Conservation (phyloP, 2,888 invertebrate species). For the Agrotis segetum region DNA sequence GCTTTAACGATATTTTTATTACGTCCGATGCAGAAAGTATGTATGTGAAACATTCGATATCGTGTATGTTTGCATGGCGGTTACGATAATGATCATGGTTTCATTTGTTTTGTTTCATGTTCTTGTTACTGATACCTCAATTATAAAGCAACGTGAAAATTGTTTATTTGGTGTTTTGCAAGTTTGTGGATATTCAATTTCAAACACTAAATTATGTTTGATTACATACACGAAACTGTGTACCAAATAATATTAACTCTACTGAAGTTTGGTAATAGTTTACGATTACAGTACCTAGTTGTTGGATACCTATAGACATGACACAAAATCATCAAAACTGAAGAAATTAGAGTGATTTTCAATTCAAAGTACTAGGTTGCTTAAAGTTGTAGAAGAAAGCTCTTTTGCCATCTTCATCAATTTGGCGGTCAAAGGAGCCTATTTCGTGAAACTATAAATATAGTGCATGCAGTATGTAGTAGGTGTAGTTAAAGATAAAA, state of each 20-base stretch:
- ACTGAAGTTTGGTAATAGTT: neutral
- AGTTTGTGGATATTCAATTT: conserved; percentile 15
- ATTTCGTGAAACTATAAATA: too few species aligned
- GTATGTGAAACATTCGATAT: neutral
- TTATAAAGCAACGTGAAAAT: conserved; percentile 10
- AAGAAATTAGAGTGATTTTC: too few species aligned
- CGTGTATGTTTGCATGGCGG: conserved; percentile 20
- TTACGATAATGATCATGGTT: conserved; percentile 13
- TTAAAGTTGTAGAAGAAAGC: too few species aligned
- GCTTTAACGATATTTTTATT: too few species aligned
- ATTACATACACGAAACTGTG: neutral
- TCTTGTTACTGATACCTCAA: conserved; percentile 9
- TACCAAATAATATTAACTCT: neutral
- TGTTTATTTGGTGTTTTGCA: conserved; percentile 22
- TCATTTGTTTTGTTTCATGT: conserved; percentile 31
- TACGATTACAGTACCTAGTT: neutral
- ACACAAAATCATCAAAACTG: too few species aligned
- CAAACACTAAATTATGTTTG: neutral
- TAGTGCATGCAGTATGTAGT: too few species aligned
- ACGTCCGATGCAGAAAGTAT: neutral
- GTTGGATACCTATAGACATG: neutral
- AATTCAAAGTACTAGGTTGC: too few species aligned
- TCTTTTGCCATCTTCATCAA: too few species aligned
- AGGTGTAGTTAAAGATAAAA: too few species aligned
- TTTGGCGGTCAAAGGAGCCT: too few species aligned